Conservation (phyloP, 2,797 vertebrate species). For the Euthynnus affinis region DNA sequence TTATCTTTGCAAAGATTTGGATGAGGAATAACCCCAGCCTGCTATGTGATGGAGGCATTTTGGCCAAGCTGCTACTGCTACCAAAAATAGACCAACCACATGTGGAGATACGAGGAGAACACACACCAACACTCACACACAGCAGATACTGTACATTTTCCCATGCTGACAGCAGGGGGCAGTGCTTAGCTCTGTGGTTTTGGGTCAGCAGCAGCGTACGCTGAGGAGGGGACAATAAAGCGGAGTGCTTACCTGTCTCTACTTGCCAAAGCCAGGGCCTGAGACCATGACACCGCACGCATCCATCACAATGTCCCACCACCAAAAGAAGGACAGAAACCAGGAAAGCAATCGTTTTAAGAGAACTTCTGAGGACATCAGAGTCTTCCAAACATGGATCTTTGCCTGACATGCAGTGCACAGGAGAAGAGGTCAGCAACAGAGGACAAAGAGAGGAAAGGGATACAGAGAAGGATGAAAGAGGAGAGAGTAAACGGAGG, state of each 20-base stretch:
- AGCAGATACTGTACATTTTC: neutral
- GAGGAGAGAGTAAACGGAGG: no score
- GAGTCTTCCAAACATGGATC: no score
- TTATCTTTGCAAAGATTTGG: neutral
- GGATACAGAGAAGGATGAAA: no score
- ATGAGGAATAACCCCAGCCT: neutral
- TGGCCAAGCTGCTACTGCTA: slow-evolving; percentile 6
- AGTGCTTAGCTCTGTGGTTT: slow-evolving; percentile 28
- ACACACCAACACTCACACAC: neutral
- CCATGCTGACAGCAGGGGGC: slow-evolving; percentile 23
- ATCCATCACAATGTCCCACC: slow-evolving; percentile 11
- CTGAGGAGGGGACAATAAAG: slow-evolving; percentile 4
- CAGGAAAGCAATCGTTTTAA: neutral
- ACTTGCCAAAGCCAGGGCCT: slow-evolving; percentile 2
- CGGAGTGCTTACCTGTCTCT: neutral
- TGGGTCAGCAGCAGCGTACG: slow-evolving; percentile 22
- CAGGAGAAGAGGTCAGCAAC: no score
- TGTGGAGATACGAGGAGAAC: slow-evolving; percentile 24
- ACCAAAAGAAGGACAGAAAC: neutral
- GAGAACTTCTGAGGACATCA: neutral
- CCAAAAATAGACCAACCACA: slow-evolving; percentile 48
- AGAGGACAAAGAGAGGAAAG: no score
- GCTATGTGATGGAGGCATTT: slow-evolving; percentile 6
- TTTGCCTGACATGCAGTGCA: neutral
- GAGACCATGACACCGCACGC: neutral